These are phyloP conservation scores for Erethizon dorsatum DNA, from an alignment of 2,797 vertebrate genomes.

Conservation along the genomic window DNA sequence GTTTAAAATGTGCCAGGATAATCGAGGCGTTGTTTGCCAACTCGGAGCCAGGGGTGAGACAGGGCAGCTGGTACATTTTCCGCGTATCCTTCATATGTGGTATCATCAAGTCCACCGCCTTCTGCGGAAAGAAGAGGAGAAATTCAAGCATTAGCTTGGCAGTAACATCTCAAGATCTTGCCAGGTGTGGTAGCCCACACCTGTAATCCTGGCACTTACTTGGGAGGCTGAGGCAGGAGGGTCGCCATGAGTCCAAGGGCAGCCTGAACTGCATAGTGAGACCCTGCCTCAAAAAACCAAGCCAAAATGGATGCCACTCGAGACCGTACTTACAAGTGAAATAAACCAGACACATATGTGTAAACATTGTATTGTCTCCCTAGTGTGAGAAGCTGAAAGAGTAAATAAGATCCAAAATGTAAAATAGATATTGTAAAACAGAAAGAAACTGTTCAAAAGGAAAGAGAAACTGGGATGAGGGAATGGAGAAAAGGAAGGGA, in stretches of 20 bases:
- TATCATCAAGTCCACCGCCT: fast-evolving
- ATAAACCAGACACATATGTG: no score
- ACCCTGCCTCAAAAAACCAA: background rate
- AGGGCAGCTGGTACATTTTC: fast-evolving
- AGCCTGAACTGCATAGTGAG: background rate
- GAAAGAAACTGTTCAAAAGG: no score
- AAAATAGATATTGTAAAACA: no score
- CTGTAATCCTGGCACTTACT: background rate
- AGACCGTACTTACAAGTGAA: no score
- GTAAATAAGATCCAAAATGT: no score
- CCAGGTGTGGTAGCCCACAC: background rate
- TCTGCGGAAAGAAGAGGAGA: background rate
- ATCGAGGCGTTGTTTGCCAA: fast-evolving
- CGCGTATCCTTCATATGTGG: fast-evolving
- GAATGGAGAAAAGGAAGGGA: no score
- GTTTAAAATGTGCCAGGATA: slow-evolving; percentile 38
- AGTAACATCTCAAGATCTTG: background rate
- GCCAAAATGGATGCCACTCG: background rate
- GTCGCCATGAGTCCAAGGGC: background rate
- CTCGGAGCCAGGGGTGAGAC: background rate
- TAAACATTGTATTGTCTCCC: no score
- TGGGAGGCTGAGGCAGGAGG: background rate
- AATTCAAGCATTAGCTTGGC: fast-evolving
- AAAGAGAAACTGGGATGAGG: no score
- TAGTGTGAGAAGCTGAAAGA: no score